Conservation (phyloP, 2,113 vertebrate species). For the Merops nubicus region DNA sequence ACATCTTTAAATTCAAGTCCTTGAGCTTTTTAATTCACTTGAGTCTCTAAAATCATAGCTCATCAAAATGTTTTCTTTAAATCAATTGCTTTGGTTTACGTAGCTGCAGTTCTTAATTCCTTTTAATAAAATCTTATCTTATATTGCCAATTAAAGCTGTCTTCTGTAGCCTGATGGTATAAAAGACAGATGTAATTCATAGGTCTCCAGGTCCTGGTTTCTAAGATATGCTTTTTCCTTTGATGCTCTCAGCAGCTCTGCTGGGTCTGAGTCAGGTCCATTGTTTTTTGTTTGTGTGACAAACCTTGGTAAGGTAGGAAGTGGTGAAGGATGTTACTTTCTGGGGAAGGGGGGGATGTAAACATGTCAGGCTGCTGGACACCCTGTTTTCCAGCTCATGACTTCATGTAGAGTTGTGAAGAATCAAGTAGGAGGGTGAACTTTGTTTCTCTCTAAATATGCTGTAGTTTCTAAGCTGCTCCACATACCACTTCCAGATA, state of each 20-base stretch:
- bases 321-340: background rate
- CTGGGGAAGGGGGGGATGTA: background rate
- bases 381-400: background rate
- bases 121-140: background rate
- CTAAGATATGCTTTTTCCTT: background rate
- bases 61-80: background rate
- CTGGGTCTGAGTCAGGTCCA: background rate
- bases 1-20: background rate
- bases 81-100: background rate
- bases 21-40: background rate
- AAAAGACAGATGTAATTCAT: background rate
- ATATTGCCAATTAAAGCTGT: background rate
- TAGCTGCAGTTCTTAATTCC: background rate
- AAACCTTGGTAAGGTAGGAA: background rate
- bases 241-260: background rate
- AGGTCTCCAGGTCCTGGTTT: background rate
- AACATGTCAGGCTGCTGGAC: background rate
- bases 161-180: background rate
- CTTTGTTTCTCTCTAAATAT: background rate
- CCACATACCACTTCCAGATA: fast-evolving
- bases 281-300: background rate
- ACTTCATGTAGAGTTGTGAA: background rate
- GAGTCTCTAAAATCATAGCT: background rate
- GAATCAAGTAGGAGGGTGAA: background rate
- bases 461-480: background rate